These are phyloP conservation scores for Platerodrilus igneus DNA, from an alignment of 2,888 invertebrate species.

Conservation along the genomic window DNA sequence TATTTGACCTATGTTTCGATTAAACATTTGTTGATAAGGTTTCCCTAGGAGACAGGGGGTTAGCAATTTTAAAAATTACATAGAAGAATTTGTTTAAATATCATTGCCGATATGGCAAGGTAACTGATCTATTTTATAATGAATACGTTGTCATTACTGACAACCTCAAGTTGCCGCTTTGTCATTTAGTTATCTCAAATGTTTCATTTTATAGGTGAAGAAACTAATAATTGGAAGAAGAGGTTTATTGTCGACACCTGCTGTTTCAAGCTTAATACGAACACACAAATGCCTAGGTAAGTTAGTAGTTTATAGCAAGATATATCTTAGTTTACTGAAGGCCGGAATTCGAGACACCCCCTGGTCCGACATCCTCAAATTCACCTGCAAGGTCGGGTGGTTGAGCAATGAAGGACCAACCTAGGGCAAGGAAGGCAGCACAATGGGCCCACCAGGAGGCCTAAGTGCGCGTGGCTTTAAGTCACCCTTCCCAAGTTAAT, in stretches of 20 bases:
- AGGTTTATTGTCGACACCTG: constrained; percentile 96
- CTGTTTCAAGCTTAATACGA: constrained; percentile 91
- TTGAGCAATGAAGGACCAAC: too few species aligned
- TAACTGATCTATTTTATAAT: not conserved
- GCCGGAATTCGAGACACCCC: too few species aligned
- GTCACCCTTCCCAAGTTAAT: too few species aligned
- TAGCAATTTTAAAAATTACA: too few species aligned
- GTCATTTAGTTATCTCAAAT: not conserved
- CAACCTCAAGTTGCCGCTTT: not conserved
- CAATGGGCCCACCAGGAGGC: too few species aligned
- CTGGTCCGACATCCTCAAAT: too few species aligned
- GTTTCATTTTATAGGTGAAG: constrained; percentile 56
- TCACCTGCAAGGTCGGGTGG: too few species aligned
- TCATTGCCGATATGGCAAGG: not conserved
- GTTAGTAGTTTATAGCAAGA: not conserved
- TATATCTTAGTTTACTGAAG: not conserved
- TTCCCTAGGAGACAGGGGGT: too few species aligned
- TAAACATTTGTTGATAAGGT: too few species aligned
- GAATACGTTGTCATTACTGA: not conserved
- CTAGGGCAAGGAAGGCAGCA: too few species aligned
- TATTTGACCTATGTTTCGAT: too few species aligned
- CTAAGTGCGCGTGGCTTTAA: too few species aligned
- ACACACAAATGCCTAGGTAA: constrained; percentile 73
- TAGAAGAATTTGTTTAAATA: not conserved
- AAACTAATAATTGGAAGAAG: constrained; percentile 88